Evolutionary conservation across 2,797 vertebrate species (phyloP), one percentile per base, ranked within the genome.

Genomic region (Poeciliopsis presidionis): DNA sequence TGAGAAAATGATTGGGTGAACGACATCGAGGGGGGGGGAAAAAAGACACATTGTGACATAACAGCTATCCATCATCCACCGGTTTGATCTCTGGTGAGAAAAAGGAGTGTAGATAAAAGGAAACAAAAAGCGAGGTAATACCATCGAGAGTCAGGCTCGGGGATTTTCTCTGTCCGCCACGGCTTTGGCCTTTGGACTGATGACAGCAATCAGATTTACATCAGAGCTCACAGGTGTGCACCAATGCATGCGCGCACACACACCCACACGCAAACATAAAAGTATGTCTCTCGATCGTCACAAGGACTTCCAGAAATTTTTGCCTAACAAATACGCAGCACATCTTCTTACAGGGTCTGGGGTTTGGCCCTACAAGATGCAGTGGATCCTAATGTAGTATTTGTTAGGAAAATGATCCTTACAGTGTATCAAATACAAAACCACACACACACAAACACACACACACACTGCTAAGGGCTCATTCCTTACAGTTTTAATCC

Each of bases 131-230:
- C 78, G 73, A 14, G 9, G 67, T 36, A 78, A 78, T 51, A 47
- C 77, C 41, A 76, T 69, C n/a, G 73, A 71, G 82, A 83, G 75
- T 78, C 47, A 0, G 77, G 61, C 78, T 83, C 12, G 0, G 80
- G 84, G 86, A 80, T 87, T 91, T 88, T 89, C 86, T 89, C 77
- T 77, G 80, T 85, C 84, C 55, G 20, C 30, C 7, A 2, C 73
- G 51, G 83, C 81, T 79, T 76, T 80, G 80, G 86, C 80, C 82
- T 91, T 89, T 86, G 83, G 86, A 81, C 79, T 20, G 82, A 28
- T 90, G 91, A 94, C 90, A 92, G 90, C 85, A 86, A 80, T 81
- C 81, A 90, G 90, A 93, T 92, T 88, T 85, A 82, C 89, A 92
- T 93, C 89, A 57, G 78, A 39, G 81, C 78, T 89, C 84, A 90